A percentile compares a stretch with the other conserved stretches of the same genome.
These are phyloP conservation scores for Diadegma fenestrale DNA, from an alignment of 2,888 invertebrate genomes.

Conservation along the genomic window DNA sequence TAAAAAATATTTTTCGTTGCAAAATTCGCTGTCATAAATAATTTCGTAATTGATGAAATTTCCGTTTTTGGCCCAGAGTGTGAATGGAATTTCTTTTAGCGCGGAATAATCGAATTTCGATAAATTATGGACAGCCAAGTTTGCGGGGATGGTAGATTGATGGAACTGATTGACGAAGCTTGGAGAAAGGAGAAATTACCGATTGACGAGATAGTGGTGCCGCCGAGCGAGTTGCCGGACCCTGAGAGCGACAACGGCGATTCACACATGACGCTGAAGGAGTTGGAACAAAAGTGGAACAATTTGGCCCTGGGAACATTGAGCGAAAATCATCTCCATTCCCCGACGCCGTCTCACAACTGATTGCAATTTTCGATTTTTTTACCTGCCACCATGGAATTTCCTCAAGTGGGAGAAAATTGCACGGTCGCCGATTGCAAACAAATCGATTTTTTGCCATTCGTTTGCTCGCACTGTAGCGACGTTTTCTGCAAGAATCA, in stretches of 20 bases:
- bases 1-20: no score
- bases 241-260: constrained; percentile 97
- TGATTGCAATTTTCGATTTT: constrained; percentile 59
- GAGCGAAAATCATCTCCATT: constrained; percentile 86
- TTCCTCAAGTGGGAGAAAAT: constrained; percentile 90
- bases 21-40: no score
- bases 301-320: constrained; percentile 86
- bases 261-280: constrained; percentile 94
- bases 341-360: constrained; percentile 82
- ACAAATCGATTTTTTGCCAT: constrained; percentile 90
- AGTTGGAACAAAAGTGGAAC: constrained; percentile 90
- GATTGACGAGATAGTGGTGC: constrained; percentile 94
- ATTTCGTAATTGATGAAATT: no score
- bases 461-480: constrained; percentile 88
- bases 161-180: constrained; percentile 93
- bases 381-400: constrained; percentile 87
- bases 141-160: constrained; percentile 90
- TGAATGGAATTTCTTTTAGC: constrained; percentile 34
- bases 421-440: constrained; percentile 88
- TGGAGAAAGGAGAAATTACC: constrained; percentile 95
- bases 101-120: background rate
- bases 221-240: constrained; percentile 95
- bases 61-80: no score
- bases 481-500: constrained; percentile 89
- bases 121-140: constrained; percentile 92